phyloP scores from a whole-genome alignment of 2,888 invertebrate genomes.

The Griposia aprilina region DNA sequence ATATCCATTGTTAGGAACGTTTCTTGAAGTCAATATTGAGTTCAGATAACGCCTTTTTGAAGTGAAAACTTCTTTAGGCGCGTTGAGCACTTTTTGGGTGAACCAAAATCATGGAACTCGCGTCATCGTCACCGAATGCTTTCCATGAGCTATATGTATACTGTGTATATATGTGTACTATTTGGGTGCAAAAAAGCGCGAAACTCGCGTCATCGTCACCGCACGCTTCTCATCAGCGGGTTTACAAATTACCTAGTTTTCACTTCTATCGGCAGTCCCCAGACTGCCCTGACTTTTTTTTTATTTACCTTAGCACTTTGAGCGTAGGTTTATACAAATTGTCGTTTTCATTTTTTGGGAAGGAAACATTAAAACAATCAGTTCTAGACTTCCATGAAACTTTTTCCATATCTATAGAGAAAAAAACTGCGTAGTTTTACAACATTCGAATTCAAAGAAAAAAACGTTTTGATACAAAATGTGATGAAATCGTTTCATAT shows the following conservation, averaged over 20 bases:
- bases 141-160: too few relatives aligned
- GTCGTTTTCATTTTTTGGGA: not conserved
- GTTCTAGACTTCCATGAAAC: not conserved
- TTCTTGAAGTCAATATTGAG: slow-evolving; percentile 13
- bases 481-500: slow-evolving; percentile 22
- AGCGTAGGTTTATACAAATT: not conserved
- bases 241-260: too few relatives aligned
- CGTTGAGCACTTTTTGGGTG: too few relatives aligned
- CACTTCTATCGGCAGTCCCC: too few relatives aligned
- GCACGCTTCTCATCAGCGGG: too few relatives aligned
- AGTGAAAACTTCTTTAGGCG: too few relatives aligned
- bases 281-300: too few relatives aligned
- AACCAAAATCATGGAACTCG: too few relatives aligned
- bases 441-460: not conserved
- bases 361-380: not conserved
- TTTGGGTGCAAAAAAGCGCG: too few relatives aligned
- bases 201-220: too few relatives aligned
- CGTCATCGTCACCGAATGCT: too few relatives aligned
- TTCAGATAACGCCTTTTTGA: not conserved
- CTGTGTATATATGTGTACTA: too few relatives aligned
- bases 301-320: not conserved
- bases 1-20: slow-evolving; percentile 10
- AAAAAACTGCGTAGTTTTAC: not conserved
- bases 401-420: not conserved
- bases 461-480: slow-evolving; percentile 9